phyloP scores from a whole-genome alignment of 2,888 invertebrate species.

The Spodoptera exigua region DNA sequence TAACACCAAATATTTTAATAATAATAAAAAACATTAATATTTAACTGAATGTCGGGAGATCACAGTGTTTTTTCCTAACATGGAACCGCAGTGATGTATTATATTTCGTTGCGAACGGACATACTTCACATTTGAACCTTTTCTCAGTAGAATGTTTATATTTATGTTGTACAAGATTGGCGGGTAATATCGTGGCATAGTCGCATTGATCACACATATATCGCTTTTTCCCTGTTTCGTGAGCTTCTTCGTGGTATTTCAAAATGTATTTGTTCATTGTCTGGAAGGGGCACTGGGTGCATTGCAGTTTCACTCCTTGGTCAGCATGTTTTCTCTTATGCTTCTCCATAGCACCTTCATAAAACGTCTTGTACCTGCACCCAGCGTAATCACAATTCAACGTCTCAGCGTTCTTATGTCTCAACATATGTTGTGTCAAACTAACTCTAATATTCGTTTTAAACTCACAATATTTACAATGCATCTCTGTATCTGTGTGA shows the following conservation, averaged over 20 bases:
- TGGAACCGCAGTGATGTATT: constrained; percentile 85
- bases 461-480: constrained; percentile 80
- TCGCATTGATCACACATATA: constrained; percentile 83
- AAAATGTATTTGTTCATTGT: constrained; percentile 85
- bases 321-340: constrained; percentile 78
- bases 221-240: constrained; percentile 79
- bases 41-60: constrained; percentile 81
- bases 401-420: constrained; percentile 81
- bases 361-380: constrained; percentile 81
- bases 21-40: constrained; percentile 54
- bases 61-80: constrained; percentile 86
- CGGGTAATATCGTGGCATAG: constrained; percentile 82
- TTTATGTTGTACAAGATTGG: constrained; percentile 83
- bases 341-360: constrained; percentile 80
- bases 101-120: constrained; percentile 84
- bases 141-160: constrained; percentile 84
- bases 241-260: constrained; percentile 83
- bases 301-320: constrained; percentile 79
- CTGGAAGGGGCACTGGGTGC: constrained; percentile 80
- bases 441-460: constrained; percentile 74
- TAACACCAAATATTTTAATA: constrained; percentile 74
- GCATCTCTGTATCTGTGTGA: constrained; percentile 67
- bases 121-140: constrained; percentile 84
- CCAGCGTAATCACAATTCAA: constrained; percentile 74
- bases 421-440: constrained; percentile 80